Evolutionary conservation across 2,113 vertebrate genomes (phyloP), one percentile per base, ranked within the genome.

Genomic region (Melanotaenia duboulayi): DNA sequence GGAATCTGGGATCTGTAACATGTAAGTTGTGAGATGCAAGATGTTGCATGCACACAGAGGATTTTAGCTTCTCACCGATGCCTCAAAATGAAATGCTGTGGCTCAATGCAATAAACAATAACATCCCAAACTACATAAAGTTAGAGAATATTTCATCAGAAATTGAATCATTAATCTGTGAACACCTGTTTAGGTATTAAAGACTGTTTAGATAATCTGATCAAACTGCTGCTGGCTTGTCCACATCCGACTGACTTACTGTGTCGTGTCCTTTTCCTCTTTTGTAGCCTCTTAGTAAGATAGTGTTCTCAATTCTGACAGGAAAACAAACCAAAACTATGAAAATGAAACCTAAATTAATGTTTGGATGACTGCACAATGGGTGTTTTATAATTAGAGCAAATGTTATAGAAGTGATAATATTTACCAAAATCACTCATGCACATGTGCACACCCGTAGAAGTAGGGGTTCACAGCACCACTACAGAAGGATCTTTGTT

Each of bases 401-500:
- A 6, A 7, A 40, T 44, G 28, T 39, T 65, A 58, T 14, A 73
- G 25, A 76, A 44, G 13, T 23, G 35, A 58, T 40, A 59, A 64
- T 73, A 62, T 56, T 50, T 59, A 54, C 57, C 3, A n/a, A 17
- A 46, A 16, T 17, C 70, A 48, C 50, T 66, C 42, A 20, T 58
- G 63, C 71, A 40, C 12, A 44, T 22, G 14, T 58, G 35, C 61
- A 60, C 58, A 40, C 46, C 55, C 48, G 70, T 23, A 71, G 24
- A 75, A 81, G 56, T 55, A 64, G 70, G 23, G 73, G 76, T 85
- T 88, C 87, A 88, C 72, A 90, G 71, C 82, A 19, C 17, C 65
- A 78, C 75, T 78, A 92, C 87, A 92, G 90, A 90, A 60, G 83
- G 80, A 85, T 85, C 90, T 90, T 89, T 92, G 90, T 92, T 91